Base-by-base conservation (phyloP, 2,113 vertebrate genomes). In the Lota lota region DNA sequence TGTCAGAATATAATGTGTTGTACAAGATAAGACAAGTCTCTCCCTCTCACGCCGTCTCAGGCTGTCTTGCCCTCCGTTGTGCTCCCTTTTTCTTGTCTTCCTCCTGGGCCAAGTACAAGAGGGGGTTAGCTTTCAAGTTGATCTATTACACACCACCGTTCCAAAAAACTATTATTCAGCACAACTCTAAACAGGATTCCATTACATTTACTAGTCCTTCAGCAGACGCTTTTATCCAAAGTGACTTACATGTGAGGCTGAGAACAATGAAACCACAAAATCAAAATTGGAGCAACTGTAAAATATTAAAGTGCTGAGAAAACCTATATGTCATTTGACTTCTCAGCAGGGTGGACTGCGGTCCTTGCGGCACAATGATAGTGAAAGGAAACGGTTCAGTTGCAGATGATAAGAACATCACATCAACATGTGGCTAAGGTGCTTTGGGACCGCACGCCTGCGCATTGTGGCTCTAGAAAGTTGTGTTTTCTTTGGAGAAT, bases 1-100 rank as follows among this genome's bases (percentile, higher is more conserved):
- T 71, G 75, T 84, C 68, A 61, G 61, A 77, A 24, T 75, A 51
- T 78, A 72, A 60, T 79, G 74, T 74, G 67, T 70, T 83, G 24
- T 24, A 24, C 24, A 24, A 24, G 24, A 24, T 2, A 24, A 24
- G 24, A 24, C 79, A 76, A 70, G 79, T 70, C 63, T 76, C n/a
- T 64, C 20, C 74, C 61, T 51, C 28, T 47, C 19, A 22, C 47
- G 5, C 7, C 6, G 6, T 40, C 36, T 40, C 36, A 3, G 3
- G 36, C 36, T 40, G 36, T 5, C 36, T 40, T 11, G 36, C 36
- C 36, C 36, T 6, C 36, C 36, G 7, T 40, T 40, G 1, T 6
- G 36, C 36, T 54, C 53, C 53, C 15, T 12, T 18, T 16, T 54
- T 54, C 53, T 54, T 17, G 15, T 54, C 53, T n/a, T 54, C 36